phyloP scores from a whole-genome alignment of 2,888 invertebrate genomes.

The Hemistola chrysoprasaria region DNA sequence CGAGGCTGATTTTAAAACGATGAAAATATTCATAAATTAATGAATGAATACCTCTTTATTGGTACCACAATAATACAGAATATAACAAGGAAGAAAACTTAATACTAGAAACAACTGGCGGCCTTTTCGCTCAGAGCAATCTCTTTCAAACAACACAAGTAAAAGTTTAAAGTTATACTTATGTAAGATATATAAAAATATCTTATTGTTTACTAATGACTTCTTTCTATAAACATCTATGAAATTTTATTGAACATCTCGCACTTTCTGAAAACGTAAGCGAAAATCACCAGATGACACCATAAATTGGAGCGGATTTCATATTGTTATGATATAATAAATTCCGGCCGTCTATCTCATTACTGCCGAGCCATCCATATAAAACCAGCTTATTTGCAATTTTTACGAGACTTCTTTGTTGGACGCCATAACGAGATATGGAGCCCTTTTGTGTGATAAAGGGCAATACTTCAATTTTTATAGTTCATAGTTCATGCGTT shows the following conservation, averaged over 20 bases:
- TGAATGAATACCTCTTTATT: too few relatives aligned
- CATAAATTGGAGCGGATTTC: conserved; percentile 30
- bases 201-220: too few relatives aligned
- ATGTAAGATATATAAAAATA: too few relatives aligned
- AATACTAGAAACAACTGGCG: too few relatives aligned
- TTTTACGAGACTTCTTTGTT: conserved; percentile 72
- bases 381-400: conserved; percentile 70
- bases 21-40: too few relatives aligned
- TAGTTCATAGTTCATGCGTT: conserved; percentile 72
- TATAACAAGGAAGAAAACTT: too few relatives aligned
- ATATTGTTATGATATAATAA: conserved; percentile 40
- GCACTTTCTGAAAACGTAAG: conserved; percentile 9
- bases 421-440: conserved; percentile 58
- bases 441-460: conserved; percentile 58
- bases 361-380: conserved; percentile 46
- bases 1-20: too few relatives aligned
- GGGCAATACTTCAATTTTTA: conserved; percentile 76
- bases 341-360: conserved; percentile 54
- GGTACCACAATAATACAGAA: too few relatives aligned
- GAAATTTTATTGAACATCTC: background rate
- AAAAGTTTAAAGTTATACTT: too few relatives aligned
- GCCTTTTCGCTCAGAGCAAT: too few relatives aligned
- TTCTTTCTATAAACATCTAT: background rate
- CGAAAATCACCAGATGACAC: conserved; percentile 22
- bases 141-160: too few relatives aligned